Percentiles rank a stretch among this genome's conserved stretches.
Evolutionary conservation across 2,888 invertebrate genomes (phyloP).

Genomic region (Gordius sp.): DNA sequence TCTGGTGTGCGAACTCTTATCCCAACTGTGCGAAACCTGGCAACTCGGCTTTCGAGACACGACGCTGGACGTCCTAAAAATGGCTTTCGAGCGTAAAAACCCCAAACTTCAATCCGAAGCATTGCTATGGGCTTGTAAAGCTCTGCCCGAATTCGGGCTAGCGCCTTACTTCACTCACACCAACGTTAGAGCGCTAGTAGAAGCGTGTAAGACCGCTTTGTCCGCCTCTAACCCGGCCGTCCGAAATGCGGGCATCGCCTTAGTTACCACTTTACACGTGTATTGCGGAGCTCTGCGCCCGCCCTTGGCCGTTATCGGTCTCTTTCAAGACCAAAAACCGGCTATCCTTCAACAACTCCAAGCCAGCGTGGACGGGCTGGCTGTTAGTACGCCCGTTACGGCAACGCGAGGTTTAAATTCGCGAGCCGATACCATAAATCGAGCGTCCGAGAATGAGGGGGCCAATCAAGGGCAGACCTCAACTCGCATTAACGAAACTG

Average conservation of each 20-base stretch:
- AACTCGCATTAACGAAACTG: too few species aligned
- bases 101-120: slow-evolving; percentile 67
- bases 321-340: slow-evolving; percentile 62
- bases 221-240: slow-evolving; percentile 58
- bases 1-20: neutral
- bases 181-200: slow-evolving; percentile 45
- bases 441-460: too few species aligned
- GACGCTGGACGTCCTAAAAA: slow-evolving; percentile 35
- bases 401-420: too few species aligned
- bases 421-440: too few species aligned
- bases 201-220: slow-evolving; percentile 52
- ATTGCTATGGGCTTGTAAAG: slow-evolving; percentile 47
- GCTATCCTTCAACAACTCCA: slow-evolving; percentile 55
- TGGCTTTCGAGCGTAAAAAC: slow-evolving; percentile 57
- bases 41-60: slow-evolving; percentile 15
- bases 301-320: too few species aligned
- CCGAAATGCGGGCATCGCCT: slow-evolving; percentile 45
- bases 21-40: too few species aligned
- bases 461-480: too few species aligned
- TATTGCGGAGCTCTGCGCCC: too few species aligned
- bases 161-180: too few species aligned
- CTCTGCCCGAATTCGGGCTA: slow-evolving; percentile 61
- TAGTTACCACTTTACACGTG: slow-evolving; percentile 51
- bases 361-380: slow-evolving; percentile 56
- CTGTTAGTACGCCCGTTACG: too few species aligned